Percentiles rank a stretch among this genome's conserved stretches.
phyloP scores from a whole-genome alignment of 2,888 invertebrate species.

The Agriopis aurantiaria region DNA sequence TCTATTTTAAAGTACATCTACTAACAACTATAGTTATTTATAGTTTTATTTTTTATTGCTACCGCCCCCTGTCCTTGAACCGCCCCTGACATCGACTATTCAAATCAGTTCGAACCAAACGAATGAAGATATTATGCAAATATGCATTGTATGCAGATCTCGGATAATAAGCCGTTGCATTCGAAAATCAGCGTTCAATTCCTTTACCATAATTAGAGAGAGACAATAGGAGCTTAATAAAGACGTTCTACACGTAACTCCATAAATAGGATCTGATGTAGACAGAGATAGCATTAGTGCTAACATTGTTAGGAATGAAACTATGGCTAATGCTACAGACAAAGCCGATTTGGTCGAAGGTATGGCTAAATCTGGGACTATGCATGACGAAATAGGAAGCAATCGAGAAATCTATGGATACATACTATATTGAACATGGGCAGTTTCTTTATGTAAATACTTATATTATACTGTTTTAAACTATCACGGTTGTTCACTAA shows the following conservation, averaged over 20 bases:
- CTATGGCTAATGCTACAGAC: slow-evolving; percentile 2
- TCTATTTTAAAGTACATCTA: not conserved
- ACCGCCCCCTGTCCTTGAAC: slow-evolving; percentile 9
- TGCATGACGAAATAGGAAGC: slow-evolving; percentile 22
- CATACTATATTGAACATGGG: not conserved
- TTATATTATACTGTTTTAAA: too few species aligned
- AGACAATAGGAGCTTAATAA: slow-evolving; percentile 82
- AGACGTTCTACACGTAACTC: slow-evolving; percentile 64
- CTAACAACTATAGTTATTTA: too few species aligned
- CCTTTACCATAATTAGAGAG: slow-evolving; percentile 81
- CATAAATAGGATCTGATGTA: slow-evolving; percentile 64
- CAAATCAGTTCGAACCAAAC: slow-evolving; percentile 68
- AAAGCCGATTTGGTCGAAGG: slow-evolving; percentile 1
- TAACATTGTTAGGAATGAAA: slow-evolving; percentile 36
- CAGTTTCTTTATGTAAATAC: slow-evolving; percentile 3
- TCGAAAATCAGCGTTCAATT: slow-evolving; percentile 76
- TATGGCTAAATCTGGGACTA: slow-evolving; percentile 19
- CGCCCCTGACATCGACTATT: slow-evolving; percentile 35
- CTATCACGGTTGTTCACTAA: too few species aligned
- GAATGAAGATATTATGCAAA: slow-evolving; percentile 86
- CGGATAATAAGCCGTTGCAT: slow-evolving; percentile 75
- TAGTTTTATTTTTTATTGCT: not conserved
- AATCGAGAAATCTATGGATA: slow-evolving; percentile 12
- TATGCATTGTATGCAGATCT: slow-evolving; percentile 84
- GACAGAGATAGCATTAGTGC: slow-evolving; percentile 61